phyloP scores from a whole-genome alignment of 2,797 vertebrate genomes.

The Pipistrellus kuhlii region DNA sequence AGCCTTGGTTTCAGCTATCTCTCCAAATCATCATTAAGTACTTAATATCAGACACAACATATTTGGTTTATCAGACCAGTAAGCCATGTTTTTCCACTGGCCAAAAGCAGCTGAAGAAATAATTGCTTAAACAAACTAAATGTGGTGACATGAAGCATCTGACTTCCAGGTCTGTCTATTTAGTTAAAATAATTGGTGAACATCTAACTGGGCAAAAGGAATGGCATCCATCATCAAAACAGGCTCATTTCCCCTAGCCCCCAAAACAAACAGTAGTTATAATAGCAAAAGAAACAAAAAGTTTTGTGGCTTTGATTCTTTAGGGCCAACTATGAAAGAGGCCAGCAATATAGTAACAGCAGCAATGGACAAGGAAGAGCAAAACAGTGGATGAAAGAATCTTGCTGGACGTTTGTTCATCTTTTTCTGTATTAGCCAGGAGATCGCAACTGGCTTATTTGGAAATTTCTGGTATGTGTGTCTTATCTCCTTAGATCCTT shows the following conservation, averaged over 20 bases:
- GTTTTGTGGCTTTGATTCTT: slow-evolving; percentile 85
- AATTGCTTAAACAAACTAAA: slow-evolving; percentile 84
- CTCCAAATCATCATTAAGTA: slow-evolving; percentile 90
- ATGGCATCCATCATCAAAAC: slow-evolving; percentile 84
- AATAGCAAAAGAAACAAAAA: slow-evolving; percentile 86
- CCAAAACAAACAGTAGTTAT: slow-evolving; percentile 87
- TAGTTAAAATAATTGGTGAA: slow-evolving; percentile 82
- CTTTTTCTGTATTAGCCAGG: slow-evolving; percentile 85
- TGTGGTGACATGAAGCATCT: slow-evolving; percentile 83
- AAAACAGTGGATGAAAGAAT: slow-evolving; percentile 83
- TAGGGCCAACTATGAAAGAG: slow-evolving; percentile 88
- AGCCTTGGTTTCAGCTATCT: slow-evolving; percentile 81
- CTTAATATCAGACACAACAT: slow-evolving; percentile 89
- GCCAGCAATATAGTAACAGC: slow-evolving; percentile 89
- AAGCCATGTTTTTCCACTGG: slow-evolving; percentile 81
- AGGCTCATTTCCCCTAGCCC: slow-evolving; percentile 83
- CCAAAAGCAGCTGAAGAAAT: slow-evolving; percentile 84
- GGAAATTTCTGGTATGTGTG: slow-evolving; percentile 83
- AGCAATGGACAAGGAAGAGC: slow-evolving; percentile 89
- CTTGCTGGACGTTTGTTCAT: slow-evolving; percentile 88
- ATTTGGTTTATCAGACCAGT: slow-evolving; percentile 92
- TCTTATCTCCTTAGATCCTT: slow-evolving; percentile 92
- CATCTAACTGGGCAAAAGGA: slow-evolving; percentile 85
- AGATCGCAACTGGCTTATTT: slow-evolving; percentile 81
- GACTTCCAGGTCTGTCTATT: slow-evolving; percentile 80